Evolutionary conservation across 2,797 vertebrate genomes (phyloP).

Genomic region (Huso huso): DNA sequence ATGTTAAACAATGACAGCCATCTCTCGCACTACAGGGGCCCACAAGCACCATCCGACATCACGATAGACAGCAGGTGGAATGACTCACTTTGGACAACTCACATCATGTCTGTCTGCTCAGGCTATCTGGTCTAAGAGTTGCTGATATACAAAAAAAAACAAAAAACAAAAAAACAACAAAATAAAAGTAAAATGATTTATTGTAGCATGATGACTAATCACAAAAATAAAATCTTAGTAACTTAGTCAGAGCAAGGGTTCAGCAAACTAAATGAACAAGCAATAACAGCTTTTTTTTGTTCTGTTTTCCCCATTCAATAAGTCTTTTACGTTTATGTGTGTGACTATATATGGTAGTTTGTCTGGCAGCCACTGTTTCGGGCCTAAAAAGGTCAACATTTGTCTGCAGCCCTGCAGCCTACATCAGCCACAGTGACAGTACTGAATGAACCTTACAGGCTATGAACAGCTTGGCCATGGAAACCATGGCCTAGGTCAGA

Average conservation of each 20-base stretch:
- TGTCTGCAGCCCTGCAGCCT: slow-evolving; percentile 69
- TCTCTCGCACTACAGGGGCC: slow-evolving; percentile 85
- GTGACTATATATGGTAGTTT: slow-evolving; percentile 19
- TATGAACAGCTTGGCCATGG: slow-evolving; percentile 67
- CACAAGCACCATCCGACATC: slow-evolving; percentile 97
- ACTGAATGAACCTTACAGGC: slow-evolving; percentile 61
- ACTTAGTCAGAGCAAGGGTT: slow-evolving; percentile 97
- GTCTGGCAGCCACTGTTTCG: slow-evolving; percentile 58
- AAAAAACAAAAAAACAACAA: no score
- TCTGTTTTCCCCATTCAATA: slow-evolving; percentile 35
- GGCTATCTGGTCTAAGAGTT: slow-evolving; percentile 99
- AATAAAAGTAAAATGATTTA: slow-evolving; percentile 94
- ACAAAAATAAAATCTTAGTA: slow-evolving; percentile 74
- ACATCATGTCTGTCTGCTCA: slow-evolving; percentile 99
- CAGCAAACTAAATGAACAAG: slow-evolving; percentile 86
- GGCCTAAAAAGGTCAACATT: slow-evolving; percentile 74
- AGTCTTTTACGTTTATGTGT: slow-evolving; percentile 23
- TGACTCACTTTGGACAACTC: slow-evolving; percentile 99
- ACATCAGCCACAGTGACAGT: slow-evolving; percentile 88
- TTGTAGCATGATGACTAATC: slow-evolving; percentile 95
- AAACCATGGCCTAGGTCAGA: slow-evolving; percentile 70
- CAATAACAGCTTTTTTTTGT: slow-evolving; percentile 72
- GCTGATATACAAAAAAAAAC: slow-evolving; percentile 99
- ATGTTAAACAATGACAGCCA: slow-evolving; percentile 86
- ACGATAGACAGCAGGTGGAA: slow-evolving; percentile 97